These are phyloP conservation scores for Elachura formosa DNA, from an alignment of 2,113 vertebrate species.

Conservation along the genomic window DNA sequence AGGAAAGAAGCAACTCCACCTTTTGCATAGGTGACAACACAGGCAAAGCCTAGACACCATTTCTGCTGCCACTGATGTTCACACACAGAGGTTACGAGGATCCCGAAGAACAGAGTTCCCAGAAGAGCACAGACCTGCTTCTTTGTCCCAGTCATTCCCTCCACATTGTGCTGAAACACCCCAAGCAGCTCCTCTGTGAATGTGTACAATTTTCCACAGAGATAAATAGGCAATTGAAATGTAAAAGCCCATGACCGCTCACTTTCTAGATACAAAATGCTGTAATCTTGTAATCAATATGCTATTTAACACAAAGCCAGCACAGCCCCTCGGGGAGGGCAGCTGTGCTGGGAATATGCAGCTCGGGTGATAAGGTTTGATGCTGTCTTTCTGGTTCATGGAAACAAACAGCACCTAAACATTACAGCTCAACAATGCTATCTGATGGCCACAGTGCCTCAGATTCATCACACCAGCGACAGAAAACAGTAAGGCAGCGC, in stretches of 20 bases:
- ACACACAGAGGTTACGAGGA: accelerated
- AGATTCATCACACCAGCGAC: not conserved
- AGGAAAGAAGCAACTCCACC: not conserved
- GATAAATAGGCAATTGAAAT: slow-evolving; percentile 31
- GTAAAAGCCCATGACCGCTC: slow-evolving; percentile 9
- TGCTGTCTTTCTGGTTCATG: not conserved
- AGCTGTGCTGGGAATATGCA: not conserved
- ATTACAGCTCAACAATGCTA: not conserved
- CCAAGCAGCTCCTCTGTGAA: not conserved
- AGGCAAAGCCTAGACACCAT: not conserved
- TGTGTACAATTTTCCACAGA: not conserved
- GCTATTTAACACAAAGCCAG: slow-evolving; percentile 24
- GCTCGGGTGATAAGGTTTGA: not conserved
- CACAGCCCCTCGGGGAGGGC: not conserved
- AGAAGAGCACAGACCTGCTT: not conserved
- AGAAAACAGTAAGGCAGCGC: not conserved
- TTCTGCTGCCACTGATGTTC: not conserved
- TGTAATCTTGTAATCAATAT: slow-evolving; percentile 58
- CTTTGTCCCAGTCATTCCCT: not conserved
- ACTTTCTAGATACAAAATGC: not conserved
- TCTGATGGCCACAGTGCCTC: not conserved
- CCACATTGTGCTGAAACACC: not conserved
- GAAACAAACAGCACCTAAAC: not conserved
- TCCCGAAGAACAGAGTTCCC: not conserved
- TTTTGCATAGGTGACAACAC: not conserved